A percentile compares a stretch with the other conserved stretches of the same genome.
Evolutionary conservation across 2,888 invertebrate genomes (phyloP).

Genomic region (Geotrupes spiniger): DNA sequence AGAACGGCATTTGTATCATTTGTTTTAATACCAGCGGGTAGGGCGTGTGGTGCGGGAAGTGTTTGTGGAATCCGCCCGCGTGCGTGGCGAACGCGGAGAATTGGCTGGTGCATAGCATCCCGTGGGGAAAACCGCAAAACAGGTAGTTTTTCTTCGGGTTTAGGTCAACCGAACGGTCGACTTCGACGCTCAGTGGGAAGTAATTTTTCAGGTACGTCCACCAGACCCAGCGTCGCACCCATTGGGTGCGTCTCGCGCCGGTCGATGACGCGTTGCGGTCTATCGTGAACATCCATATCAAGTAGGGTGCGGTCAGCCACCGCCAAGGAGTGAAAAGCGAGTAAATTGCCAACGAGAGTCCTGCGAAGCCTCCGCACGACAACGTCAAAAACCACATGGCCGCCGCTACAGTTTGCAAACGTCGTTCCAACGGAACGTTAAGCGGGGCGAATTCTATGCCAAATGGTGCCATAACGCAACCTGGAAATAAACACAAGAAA

Average conservation of each 20-base stretch:
- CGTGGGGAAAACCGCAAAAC: slow-evolving; percentile 89
- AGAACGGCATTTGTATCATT: slow-evolving; percentile 70
- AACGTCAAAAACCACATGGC: slow-evolving; percentile 69
- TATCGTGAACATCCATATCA: slow-evolving; percentile 59
- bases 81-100: slow-evolving; percentile 77
- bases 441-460: slow-evolving; percentile 87
- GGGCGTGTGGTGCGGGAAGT: slow-evolving; percentile 54
- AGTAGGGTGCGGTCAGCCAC: slow-evolving; percentile 58
- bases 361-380: no score
- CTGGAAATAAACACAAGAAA: no score
- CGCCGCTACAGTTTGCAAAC: slow-evolving; percentile 81
- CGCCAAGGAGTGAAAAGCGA: slow-evolving; percentile 56
- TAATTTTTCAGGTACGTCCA: slow-evolving; percentile 78
- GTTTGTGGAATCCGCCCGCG: slow-evolving; percentile 50
- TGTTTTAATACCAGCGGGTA: slow-evolving; percentile 59
- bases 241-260: slow-evolving; percentile 50
- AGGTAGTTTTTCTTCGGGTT: slow-evolving; percentile 80
- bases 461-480: slow-evolving; percentile 50
- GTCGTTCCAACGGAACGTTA: slow-evolving; percentile 68
- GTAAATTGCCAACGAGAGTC: slow-evolving; percentile 56
- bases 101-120: slow-evolving; percentile 72
- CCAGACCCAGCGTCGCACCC: slow-evolving; percentile 61
- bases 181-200: slow-evolving; percentile 81
- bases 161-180: slow-evolving; percentile 79
- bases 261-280: slow-evolving; percentile 62